Evolutionary conservation across 2,113 vertebrate species (phyloP).

Genomic region (Rattus rattus): DNA sequence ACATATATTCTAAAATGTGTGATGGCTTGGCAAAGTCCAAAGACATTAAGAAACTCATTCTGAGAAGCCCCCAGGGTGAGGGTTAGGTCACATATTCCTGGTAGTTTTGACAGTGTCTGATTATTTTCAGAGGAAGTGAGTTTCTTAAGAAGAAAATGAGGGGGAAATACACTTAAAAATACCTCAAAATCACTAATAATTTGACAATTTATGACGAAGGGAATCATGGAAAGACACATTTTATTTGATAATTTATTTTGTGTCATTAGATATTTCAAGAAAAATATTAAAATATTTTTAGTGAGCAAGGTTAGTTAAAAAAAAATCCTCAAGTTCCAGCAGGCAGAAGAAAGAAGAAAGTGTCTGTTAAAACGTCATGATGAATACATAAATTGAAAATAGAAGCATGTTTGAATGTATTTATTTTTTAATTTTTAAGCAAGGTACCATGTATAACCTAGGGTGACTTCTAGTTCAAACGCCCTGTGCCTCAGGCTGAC

Average conservation of each 20-base stretch:
- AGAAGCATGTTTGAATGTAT: background rate
- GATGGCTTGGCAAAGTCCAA: constrained; percentile 71
- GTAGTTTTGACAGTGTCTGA: constrained; percentile 63
- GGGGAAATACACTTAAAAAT: background rate
- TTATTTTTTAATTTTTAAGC: background rate
- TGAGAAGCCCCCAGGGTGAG: constrained; percentile 61
- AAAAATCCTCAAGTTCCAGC: background rate
- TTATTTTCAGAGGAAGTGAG: constrained; percentile 75
- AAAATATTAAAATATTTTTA: background rate
- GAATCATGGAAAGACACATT: background rate
- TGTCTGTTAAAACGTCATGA: background rate
- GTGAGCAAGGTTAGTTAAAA: constrained; percentile 14
- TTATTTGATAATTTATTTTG: background rate
- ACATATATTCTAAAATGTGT: constrained; percentile 54
- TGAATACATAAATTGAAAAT: background rate
- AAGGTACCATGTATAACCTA: background rate
- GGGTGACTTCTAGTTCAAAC: background rate
- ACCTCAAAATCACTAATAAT: background rate
- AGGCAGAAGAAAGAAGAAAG: background rate
- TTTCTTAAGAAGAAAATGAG: constrained; percentile 47
- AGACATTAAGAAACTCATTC: constrained; percentile 75
- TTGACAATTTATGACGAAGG: constrained; percentile 34
- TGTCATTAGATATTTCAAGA: background rate
- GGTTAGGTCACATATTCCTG: constrained; percentile 58
- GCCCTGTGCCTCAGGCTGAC: background rate